Evolutionary conservation across 2,113 vertebrate species (phyloP).

Genomic region (Sylvietta virens): DNA sequence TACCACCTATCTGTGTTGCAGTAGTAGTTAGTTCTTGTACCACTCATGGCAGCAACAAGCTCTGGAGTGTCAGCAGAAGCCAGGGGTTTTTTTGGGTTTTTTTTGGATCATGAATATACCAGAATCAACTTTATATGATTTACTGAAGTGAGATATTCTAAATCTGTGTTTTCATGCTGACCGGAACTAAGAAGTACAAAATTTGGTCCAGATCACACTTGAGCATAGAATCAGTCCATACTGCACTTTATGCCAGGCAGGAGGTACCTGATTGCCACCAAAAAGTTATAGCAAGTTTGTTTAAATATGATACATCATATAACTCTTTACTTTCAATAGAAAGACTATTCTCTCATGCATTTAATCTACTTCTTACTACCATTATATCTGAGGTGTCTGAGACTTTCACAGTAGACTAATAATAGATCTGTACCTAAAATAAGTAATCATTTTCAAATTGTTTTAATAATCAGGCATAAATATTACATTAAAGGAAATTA

Average conservation of each 20-base stretch:
- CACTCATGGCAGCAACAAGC: neutral
- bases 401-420: neutral
- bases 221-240: too few species aligned
- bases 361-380: neutral
- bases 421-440: slow-evolving; percentile 1
- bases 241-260: neutral
- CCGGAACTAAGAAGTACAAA: neutral
- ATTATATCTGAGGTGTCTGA: neutral
- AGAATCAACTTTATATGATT: neutral
- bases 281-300: neutral
- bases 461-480: neutral
- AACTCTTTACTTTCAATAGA: neutral
- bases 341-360: neutral
- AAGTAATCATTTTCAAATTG: neutral
- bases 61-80: neutral
- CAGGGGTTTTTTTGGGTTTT: neutral
- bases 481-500: neutral
- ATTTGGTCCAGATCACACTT: neutral
- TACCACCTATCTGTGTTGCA: neutral
- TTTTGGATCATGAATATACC: neutral
- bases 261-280: neutral
- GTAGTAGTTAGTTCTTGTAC: neutral
- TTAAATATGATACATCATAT: neutral
- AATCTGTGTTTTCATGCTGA: neutral
- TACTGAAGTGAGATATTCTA: neutral